These are phyloP conservation scores for Microctonus hyperodae DNA, from an alignment of 2,888 invertebrate genomes.

Conservation along the genomic window DNA sequence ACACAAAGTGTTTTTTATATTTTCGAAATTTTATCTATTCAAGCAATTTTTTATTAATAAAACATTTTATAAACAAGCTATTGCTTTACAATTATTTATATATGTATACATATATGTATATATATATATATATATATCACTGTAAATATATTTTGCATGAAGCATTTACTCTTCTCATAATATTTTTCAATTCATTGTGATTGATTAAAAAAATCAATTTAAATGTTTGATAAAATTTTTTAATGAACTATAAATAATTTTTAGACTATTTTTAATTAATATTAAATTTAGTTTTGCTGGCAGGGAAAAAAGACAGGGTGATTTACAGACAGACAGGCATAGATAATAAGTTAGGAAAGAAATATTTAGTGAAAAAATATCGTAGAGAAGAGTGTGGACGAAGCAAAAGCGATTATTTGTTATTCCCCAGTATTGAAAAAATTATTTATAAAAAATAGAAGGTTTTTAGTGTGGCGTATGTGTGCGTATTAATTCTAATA, in stretches of 20 bases:
- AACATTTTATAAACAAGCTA: conserved; percentile 16
- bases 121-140: background rate
- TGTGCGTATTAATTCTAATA: conserved; percentile 5
- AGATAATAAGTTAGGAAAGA: background rate
- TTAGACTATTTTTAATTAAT: background rate
- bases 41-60: background rate
- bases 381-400: conserved; percentile 39
- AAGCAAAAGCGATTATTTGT: conserved; percentile 34
- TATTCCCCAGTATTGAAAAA: conserved; percentile 27
- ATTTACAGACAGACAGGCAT: background rate
- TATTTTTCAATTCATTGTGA: conserved; percentile 28
- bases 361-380: conserved; percentile 37
- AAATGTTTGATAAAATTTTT: background rate
- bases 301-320: background rate
- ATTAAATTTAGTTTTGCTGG: background rate
- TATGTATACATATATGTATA: background rate
- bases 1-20: too few relatives aligned
- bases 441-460: conserved; percentile 3
- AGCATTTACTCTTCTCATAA: conserved; percentile 37
- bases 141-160: conserved; percentile 1
- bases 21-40: background rate
- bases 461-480: conserved; percentile 10
- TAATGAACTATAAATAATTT: background rate
- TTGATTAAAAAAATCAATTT: background rate
- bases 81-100: conserved; percentile 1